A percentile compares a stretch with the other conserved stretches of the same genome.
Evolutionary conservation across 1,140 invertebrate species (phyloP).

Genomic region (Dreissena polymorpha): DNA sequence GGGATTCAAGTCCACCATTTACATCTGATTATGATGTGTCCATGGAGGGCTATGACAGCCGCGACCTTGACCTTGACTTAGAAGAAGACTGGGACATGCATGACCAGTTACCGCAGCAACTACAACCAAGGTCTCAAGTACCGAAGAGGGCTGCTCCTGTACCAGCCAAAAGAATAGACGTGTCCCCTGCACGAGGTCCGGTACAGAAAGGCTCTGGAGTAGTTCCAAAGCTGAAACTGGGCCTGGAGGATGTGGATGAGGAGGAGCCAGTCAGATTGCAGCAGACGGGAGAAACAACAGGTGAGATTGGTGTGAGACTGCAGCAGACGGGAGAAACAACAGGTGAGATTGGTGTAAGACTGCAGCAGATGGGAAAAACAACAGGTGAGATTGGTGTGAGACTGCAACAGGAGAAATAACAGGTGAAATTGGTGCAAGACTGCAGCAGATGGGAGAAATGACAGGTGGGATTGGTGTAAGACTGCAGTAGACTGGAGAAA

Average conservation of each 20-base stretch:
- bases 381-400: constrained; percentile 54
- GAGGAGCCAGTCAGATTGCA: constrained; percentile 47
- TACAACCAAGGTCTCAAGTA: not conserved
- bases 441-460: constrained; percentile 60
- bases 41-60: constrained; percentile 24
- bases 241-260: constrained; percentile 47
- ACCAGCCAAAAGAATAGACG: constrained; percentile 6
- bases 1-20: constrained; percentile 34
- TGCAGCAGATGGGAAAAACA: constrained; percentile 59
- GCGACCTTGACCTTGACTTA: constrained; percentile 39
- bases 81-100: constrained; percentile 22
- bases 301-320: constrained; percentile 45
- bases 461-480: constrained; percentile 52
- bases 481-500: constrained; percentile 58
- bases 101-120: not conserved
- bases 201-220: not conserved
- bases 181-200: constrained; percentile 12
- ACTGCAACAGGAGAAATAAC: constrained; percentile 27
- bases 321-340: constrained; percentile 61
- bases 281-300: constrained; percentile 62
- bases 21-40: constrained; percentile 1
- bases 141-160: not conserved
- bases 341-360: constrained; percentile 42
- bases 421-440: too few relatives aligned
- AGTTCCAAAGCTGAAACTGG: constrained; percentile 26